Evolutionary conservation across 2,888 invertebrate genomes (phyloP).

Genomic region (Parapristionchus giblindavisi): DNA sequence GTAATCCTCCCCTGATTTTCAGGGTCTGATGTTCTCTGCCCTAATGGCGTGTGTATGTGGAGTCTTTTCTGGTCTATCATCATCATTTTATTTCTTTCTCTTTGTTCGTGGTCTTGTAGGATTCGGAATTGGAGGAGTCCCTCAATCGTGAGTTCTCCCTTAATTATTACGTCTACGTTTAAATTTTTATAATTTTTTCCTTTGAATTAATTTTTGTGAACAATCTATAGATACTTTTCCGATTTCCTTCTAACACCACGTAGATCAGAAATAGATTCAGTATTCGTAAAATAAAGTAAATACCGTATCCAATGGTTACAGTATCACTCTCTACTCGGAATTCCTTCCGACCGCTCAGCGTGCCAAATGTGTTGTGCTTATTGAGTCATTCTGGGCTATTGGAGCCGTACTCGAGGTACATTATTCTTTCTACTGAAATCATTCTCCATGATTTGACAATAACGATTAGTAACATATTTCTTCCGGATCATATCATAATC

Average conservation of each 20-base stretch:
- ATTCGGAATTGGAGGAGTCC: conserved; percentile 94
- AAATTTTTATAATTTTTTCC: no score
- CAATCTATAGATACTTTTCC: not conserved
- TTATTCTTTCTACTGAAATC: not conserved
- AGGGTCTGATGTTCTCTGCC: conserved; percentile 91
- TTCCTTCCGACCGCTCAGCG: conserved; percentile 91
- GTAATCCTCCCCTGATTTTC: conserved; percentile 68
- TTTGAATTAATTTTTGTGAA: no score
- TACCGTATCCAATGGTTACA: conserved; percentile 74
- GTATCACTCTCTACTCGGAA: conserved; percentile 93
- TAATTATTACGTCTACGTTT: no score
- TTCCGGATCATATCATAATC: no score
- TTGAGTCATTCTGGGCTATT: conserved; percentile 96
- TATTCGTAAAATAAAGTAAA: not conserved
- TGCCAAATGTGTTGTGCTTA: conserved; percentile 90
- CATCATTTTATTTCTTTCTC: conserved; percentile 88
- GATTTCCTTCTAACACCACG: not conserved
- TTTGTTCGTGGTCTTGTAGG: conserved; percentile 90
- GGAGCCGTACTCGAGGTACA: conserved; percentile 86
- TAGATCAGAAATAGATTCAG: no score
- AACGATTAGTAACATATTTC: no score
- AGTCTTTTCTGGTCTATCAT: conserved; percentile 86
- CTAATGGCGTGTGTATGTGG: conserved; percentile 89
- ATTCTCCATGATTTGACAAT: no score
- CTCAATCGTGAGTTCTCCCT: conserved; percentile 85